Conservation (phyloP, 2,888 invertebrate genomes). For the Drosophila algonquin region DNA sequence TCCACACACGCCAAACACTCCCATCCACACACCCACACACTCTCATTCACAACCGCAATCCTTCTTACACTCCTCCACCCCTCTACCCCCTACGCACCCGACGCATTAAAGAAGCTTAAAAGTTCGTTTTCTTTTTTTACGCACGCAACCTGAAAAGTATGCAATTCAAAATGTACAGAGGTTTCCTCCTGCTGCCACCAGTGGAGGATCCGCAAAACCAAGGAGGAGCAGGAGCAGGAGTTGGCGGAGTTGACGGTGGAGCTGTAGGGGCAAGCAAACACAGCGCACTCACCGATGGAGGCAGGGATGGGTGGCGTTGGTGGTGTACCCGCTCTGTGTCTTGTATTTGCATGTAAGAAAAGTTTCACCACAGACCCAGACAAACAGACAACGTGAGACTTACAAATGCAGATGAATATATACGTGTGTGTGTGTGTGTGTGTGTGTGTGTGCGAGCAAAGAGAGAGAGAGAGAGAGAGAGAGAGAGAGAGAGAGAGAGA, state of each 20-base stretch:
- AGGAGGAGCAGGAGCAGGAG: background rate
- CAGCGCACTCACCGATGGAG: constrained; percentile 3
- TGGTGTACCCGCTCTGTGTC: constrained; percentile 18
- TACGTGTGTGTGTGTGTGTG: constrained; percentile 11
- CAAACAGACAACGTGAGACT: constrained; percentile 76
- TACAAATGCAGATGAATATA: constrained; percentile 59
- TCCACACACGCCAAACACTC: background rate
- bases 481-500: constrained; percentile 2
- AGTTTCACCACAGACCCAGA: constrained; percentile 74
- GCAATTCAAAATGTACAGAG: constrained; percentile 66
- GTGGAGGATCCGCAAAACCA: background rate
- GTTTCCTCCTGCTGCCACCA: background rate
- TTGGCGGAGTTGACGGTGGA: background rate
- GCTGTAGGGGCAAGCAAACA: constrained; percentile 35
- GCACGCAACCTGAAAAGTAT: constrained; percentile 76
- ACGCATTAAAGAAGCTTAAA: constrained; percentile 79
- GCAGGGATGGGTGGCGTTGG: background rate
- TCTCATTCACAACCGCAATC: constrained; percentile 34
- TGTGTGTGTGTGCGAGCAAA: too few relatives aligned
- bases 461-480: background rate
- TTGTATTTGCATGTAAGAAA: constrained; percentile 73
- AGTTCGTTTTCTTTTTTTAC: constrained; percentile 57
- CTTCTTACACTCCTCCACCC: constrained; percentile 1
- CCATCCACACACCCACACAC: background rate
- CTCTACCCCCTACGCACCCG: constrained; percentile 55